Conservation (phyloP, 2,888 invertebrate species). For the Rhingia campestris region DNA sequence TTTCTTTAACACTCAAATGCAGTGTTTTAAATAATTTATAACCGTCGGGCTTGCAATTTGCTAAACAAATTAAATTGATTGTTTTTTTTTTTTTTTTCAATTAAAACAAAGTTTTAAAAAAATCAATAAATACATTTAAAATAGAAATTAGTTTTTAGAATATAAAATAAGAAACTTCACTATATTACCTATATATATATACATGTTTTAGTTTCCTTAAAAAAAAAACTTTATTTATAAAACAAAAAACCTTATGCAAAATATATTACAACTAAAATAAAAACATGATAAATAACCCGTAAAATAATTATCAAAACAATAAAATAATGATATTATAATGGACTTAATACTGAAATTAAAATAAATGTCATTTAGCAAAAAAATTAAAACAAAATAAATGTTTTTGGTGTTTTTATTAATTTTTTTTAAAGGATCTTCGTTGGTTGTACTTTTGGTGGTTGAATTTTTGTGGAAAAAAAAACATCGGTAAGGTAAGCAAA, state of each 20-base stretch:
- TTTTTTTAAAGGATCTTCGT: background rate
- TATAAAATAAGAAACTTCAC: background rate
- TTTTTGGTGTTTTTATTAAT: conserved; percentile 5
- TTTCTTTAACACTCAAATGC: conserved; percentile 1
- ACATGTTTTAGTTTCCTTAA: conserved; percentile 30
- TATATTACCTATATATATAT: background rate
- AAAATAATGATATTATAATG: conserved; percentile 66
- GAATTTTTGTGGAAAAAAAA: no score
- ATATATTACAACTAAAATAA: conserved; percentile 31
- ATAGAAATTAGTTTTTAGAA: background rate
- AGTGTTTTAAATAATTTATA: conserved; percentile 7
- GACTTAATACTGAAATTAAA: conserved; percentile 69
- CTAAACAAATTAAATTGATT: conserved; percentile 1
- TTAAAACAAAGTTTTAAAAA: conserved; percentile 57
- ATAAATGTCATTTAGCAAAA: conserved; percentile 70
- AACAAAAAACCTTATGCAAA: conserved; percentile 18
- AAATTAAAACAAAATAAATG: conserved; percentile 9
- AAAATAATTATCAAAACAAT: background rate
- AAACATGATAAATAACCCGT: conserved; percentile 47
- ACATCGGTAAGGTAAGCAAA: no score
- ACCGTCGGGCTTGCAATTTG: conserved; percentile 55
- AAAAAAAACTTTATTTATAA: conserved; percentile 31
- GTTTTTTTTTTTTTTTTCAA: conserved; percentile 14
- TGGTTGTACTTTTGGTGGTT: background rate
- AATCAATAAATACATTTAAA: background rate